Percentiles rank a stretch among this genome's conserved stretches.
Evolutionary conservation across 2,113 vertebrate genomes (phyloP).

Genomic region (Clarias gariepinus): DNA sequence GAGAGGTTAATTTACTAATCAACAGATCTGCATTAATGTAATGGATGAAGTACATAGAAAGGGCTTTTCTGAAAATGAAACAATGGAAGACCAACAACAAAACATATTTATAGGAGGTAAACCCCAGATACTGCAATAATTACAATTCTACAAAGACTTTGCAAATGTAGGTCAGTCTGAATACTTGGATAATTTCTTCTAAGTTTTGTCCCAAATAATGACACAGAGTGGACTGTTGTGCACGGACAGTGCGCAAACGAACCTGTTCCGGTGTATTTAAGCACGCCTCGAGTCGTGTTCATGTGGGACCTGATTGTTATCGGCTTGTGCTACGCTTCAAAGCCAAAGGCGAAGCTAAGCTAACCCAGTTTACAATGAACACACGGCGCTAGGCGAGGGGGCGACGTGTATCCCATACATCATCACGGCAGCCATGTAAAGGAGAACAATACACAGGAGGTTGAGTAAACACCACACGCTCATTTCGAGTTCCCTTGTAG

Average conservation of each 20-base stretch:
- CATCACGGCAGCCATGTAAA: slow-evolving; percentile 60
- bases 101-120: slow-evolving; percentile 30
- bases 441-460: slow-evolving; percentile 51
- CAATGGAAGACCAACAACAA: neutral
- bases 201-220: slow-evolving; percentile 1
- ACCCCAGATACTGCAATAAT: neutral
- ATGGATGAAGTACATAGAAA: slow-evolving; percentile 54
- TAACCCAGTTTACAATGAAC: slow-evolving; percentile 68
- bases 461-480: slow-evolving; percentile 24
- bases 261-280: neutral
- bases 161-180: slow-evolving; percentile 20
- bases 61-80: slow-evolving; percentile 47
- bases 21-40: slow-evolving; percentile 60
- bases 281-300: slow-evolving; percentile 54
- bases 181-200: slow-evolving; percentile 23
- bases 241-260: neutral
- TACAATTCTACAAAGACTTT: slow-evolving; percentile 22
- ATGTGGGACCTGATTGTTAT: slow-evolving; percentile 52
- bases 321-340: slow-evolving; percentile 41
- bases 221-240: neutral
- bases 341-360: slow-evolving; percentile 55
- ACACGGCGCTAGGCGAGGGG: slow-evolving; percentile 60
- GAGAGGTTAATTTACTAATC: slow-evolving; percentile 73
- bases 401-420: slow-evolving; percentile 67
- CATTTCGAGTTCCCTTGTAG: slow-evolving; percentile 2